A percentile compares a stretch with the other conserved stretches of the same genome.
These are phyloP conservation scores for Papilio glaucus DNA, from an alignment of 1,140 invertebrate genomes.

Conservation along the genomic window DNA sequence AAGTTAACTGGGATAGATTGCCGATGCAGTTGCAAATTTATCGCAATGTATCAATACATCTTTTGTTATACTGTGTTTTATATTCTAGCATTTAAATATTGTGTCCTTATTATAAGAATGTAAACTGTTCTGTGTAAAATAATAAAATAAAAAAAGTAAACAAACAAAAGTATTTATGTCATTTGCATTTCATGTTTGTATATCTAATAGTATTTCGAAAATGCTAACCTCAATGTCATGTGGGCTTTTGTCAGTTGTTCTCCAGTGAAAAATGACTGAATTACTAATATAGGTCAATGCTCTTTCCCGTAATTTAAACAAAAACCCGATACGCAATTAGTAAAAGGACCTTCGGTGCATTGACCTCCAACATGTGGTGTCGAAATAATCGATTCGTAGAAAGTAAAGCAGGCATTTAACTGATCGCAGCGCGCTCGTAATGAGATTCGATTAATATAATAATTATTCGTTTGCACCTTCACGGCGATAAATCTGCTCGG, in stretches of 20 bases:
- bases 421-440: neutral
- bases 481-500: neutral
- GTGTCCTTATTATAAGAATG: too few species aligned
- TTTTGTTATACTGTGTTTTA: too few species aligned
- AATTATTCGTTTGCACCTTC: neutral
- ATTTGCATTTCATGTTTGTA: neutral
- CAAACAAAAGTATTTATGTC: too few species aligned
- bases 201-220: neutral
- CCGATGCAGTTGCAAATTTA: too few species aligned
- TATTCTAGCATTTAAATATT: too few species aligned
- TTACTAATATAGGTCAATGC: constrained; percentile 10
- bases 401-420: constrained; percentile 14
- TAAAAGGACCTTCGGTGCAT: constrained; percentile 22
- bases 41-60: too few species aligned
- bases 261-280: neutral
- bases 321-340: constrained; percentile 21
- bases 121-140: too few species aligned
- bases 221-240: neutral
- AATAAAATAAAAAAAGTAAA: too few species aligned
- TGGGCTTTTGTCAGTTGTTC: neutral
- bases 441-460: neutral
- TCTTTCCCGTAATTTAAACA: constrained; percentile 2
- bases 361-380: constrained; percentile 4
- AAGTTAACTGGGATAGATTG: too few species aligned
- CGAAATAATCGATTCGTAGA: constrained; percentile 32